A percentile compares a stretch with the other conserved stretches of the same genome.
Conservation (phyloP, 2,888 invertebrate genomes). For the Notocelia uddmanniana region DNA sequence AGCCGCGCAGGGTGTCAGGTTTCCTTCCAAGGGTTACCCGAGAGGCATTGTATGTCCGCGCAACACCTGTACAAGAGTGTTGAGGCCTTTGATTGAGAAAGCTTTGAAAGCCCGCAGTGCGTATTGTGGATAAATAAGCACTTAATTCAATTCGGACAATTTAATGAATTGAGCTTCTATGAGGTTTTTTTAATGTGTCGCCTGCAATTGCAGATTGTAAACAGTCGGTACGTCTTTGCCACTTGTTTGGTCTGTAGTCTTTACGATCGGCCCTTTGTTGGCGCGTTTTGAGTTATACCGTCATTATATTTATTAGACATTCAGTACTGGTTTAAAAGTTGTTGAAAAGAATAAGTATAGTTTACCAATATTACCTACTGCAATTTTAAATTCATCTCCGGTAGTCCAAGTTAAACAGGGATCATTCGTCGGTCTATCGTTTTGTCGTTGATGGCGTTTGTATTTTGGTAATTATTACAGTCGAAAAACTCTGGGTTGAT, state of each 20-base stretch:
- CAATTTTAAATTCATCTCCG: too few species aligned
- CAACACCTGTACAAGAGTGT: constrained; percentile 45
- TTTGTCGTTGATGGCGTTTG: not conserved
- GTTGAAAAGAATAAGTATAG: not conserved
- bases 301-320: too few species aligned
- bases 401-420: too few species aligned
- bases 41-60: constrained; percentile 24
- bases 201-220: constrained; percentile 35
- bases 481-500: not conserved
- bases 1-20: constrained; percentile 26
- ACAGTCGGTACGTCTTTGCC: constrained; percentile 33
- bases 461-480: not conserved
- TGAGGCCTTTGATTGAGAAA: constrained; percentile 24
- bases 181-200: constrained; percentile 32
- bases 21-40: constrained; percentile 36
- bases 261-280: not conserved
- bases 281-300: not conserved
- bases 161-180: constrained; percentile 29
- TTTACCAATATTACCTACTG: too few species aligned
- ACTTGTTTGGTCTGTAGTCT: constrained; percentile 17
- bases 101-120: constrained; percentile 38
- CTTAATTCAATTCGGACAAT: constrained; percentile 42
- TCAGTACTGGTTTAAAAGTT: not conserved
- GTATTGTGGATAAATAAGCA: constrained; percentile 46
- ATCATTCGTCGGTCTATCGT: not conserved